phyloP scores from a whole-genome alignment of 2,113 vertebrate species.

The Vulpes vulpes region DNA sequence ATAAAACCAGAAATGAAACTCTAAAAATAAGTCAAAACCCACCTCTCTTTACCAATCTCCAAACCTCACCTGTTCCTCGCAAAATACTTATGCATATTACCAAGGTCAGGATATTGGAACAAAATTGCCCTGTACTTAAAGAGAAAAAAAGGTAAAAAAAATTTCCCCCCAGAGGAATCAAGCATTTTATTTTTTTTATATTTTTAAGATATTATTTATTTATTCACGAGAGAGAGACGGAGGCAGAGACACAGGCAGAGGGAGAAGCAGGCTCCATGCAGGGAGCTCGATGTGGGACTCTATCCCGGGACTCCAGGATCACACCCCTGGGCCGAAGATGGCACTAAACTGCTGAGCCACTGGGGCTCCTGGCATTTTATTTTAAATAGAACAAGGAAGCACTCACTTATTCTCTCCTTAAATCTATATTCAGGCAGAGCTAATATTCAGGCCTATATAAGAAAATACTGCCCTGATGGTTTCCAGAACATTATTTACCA shows the following conservation, averaged over 20 bases:
- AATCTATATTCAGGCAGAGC: background rate
- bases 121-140: background rate
- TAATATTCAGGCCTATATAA: background rate
- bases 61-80: background rate
- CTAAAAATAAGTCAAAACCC: background rate
- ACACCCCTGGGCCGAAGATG: no score
- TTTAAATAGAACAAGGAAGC: background rate
- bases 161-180: background rate
- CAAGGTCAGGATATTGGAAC: background rate
- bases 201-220: no score
- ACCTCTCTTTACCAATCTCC: background rate
- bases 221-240: no score
- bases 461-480: background rate
- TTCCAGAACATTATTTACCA: background rate
- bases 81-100: background rate
- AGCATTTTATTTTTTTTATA: conserved; percentile 42
- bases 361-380: no score
- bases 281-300: no score
- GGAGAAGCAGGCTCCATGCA: no score
- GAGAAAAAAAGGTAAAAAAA: background rate
- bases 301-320: no score
- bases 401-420: background rate
- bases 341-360: no score
- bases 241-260: no score
- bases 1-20: background rate